phyloP scores from a whole-genome alignment of 2,797 vertebrate genomes.

The Mormyrops boulengeri region DNA sequence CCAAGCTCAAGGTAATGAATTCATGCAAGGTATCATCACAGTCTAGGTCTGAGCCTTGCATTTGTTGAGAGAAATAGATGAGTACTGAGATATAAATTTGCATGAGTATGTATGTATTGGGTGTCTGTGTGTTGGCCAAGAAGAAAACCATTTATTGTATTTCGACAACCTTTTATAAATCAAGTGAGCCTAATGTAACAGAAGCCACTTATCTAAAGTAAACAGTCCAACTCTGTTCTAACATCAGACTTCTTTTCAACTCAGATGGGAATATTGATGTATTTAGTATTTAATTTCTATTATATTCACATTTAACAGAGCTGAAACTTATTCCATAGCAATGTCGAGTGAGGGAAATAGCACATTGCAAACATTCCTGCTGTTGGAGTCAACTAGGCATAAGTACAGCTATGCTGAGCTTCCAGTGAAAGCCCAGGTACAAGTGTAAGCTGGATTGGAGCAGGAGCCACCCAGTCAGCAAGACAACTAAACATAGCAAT shows the following conservation, averaged over 20 bases:
- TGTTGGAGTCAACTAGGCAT: not conserved
- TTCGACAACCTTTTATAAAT: not conserved
- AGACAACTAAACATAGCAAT: not conserved
- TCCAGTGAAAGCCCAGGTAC: not conserved
- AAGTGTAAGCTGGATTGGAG: not conserved
- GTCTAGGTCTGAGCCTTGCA: not conserved
- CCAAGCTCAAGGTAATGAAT: conserved; percentile 38
- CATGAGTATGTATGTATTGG: not conserved
- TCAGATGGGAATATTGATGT: not conserved
- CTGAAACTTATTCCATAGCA: not conserved
- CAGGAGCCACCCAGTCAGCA: not conserved
- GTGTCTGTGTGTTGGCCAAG: not conserved
- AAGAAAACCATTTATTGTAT: not conserved
- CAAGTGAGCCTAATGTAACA: not conserved
- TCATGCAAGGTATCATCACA: not conserved
- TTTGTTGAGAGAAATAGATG: not conserved
- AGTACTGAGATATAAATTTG: not conserved
- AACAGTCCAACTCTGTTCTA: not conserved
- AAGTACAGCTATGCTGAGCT: not conserved
- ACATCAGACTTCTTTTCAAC: not conserved
- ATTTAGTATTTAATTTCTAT: not conserved
- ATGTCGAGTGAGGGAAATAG: not conserved
- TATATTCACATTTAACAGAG: not conserved
- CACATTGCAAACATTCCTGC: not conserved
- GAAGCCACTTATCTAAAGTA: not conserved